Evolutionary conservation across 64 coral and sea anemone species (phyloP).

Genomic region (Montipora capricornis): DNA sequence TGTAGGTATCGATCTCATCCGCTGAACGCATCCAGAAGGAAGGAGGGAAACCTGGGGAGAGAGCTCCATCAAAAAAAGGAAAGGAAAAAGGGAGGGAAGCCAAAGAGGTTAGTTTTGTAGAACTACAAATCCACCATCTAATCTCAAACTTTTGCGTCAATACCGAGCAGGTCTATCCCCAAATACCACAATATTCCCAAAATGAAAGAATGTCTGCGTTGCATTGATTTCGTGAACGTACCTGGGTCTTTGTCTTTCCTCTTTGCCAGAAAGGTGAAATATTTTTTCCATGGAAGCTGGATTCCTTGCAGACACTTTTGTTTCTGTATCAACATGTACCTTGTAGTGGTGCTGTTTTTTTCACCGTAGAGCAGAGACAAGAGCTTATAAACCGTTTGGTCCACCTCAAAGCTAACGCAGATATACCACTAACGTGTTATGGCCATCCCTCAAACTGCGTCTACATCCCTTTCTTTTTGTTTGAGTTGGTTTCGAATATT

Average conservation of each 20-base stretch:
- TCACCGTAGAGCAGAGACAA: too few relatives aligned
- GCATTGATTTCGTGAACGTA: not conserved
- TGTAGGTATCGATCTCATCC: conserved; percentile 81
- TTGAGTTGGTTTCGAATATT: too few relatives aligned
- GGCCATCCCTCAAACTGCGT: too few relatives aligned
- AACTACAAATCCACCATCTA: too few relatives aligned
- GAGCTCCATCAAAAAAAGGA: conserved; percentile 68
- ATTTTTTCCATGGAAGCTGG: not conserved
- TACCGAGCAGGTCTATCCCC: not conserved
- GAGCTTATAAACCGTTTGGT: too few relatives aligned
- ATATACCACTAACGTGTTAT: too few relatives aligned
- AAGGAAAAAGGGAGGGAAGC: conserved; percentile 90
- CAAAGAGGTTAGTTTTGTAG: conserved; percentile 61
- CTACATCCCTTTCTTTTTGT: too few relatives aligned
- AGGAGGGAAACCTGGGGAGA: conserved; percentile 88
- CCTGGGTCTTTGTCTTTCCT: not conserved
- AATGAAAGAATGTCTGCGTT: not conserved
- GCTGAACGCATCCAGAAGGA: conserved; percentile 86
- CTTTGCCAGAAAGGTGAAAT: not conserved
- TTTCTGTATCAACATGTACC: not conserved
- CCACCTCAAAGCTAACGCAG: too few relatives aligned
- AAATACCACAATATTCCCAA: too few relatives aligned
- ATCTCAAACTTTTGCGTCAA: not conserved
- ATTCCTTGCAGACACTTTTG: not conserved
- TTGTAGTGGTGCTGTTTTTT: too few relatives aligned